Base-by-base conservation (phyloP, 2,888 invertebrate species). In the Pseudococcus jackbeardsleyi region DNA sequence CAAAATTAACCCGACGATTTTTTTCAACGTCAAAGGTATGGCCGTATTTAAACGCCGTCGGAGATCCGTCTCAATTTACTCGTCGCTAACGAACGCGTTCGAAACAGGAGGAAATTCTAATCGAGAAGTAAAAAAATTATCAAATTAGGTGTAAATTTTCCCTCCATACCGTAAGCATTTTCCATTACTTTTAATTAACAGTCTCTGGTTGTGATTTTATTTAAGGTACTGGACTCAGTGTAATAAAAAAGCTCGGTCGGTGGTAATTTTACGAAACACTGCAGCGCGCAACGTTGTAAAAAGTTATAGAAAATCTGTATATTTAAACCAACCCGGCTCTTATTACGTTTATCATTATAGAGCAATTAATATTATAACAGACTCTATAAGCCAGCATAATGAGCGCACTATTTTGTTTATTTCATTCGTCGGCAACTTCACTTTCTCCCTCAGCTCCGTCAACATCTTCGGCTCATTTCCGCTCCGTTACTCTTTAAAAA, bases 281-380 rank as follows among this genome's bases (percentile, higher is more conserved):
- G 87, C 19, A n/a, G 64, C 82, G 15, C n/a, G n/a, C 59, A 59
- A 8, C 72, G 84, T 46, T 54, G 42, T 64, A 64, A 85, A 85
- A 85, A 85, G 19, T 85, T 87, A 33, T 87, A 87, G 79, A 79
- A 87, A 79, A 87, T 87, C 87, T 87, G 87, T 87, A 77, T 79
- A 87, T 87, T 87, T 79, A 87, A 87, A 79, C 46, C 46, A 79
- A 48, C 79, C 87, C 77, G 50, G 42, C 79, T 87, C 79, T 87
- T 87, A 87, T 87, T 87, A 87, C 87, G 87, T 87, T 87, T 87
- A 87, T 87, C 87, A 87, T 87, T 87, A 87, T 87, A 79, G 48
- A 79, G 87, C 87, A 87, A 87, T 87, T 87, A 87, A 87, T 87
- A 87, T 87, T 87, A 87, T 87, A 87, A 87, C 87, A 87, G 77